Base-by-base conservation (phyloP, 2,888 invertebrate species). In the Stenolophus ochropezus region DNA sequence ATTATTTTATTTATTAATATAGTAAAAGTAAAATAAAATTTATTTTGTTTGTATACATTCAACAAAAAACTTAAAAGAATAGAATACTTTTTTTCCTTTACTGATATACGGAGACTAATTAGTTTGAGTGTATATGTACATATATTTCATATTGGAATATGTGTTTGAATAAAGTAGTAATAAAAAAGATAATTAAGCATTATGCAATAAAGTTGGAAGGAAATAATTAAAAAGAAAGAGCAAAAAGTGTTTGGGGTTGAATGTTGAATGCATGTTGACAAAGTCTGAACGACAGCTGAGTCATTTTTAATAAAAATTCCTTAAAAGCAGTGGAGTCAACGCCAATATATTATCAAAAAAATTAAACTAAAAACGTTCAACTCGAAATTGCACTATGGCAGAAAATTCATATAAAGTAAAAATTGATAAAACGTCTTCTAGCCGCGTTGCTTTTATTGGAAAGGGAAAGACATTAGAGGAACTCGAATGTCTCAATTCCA, bases 401-500 rank as follows among this genome's bases (percentile, higher is more conserved):
- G 51, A 77, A 77, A 61, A 47, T 27, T 65, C 65, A 61, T 61
- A 77, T 77, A 77, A 77, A 65, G 77, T 61, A 77, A 65, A 77
- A 77, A 77, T 77, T 77, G 77, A 75, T 77, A 77, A 77, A 77
- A 77, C 33, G 53, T 49, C 16, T 51, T 21, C 42, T 42, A 27
- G 56, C 65, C 49, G 56, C 51, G 71, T 53, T 79, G 79, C 21
- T 77, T 77, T 77, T 77, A 77, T 77, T 75, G 77, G 47, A 65
- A 65, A 16, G 42, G 61, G 27, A 42, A 77, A 65, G 21, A 27
- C 65, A 79, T 79, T 79, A 79, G 53, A 71, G 21, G 33, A 79
- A 79, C 53, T 25, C 61, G 71, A 79, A 79, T 71, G 79, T 79
- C 65, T 79, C 79, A 71, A 79, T 79, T 79, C 71, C 71, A n/a